These are phyloP conservation scores for Pogona vitticeps DNA, from an alignment of 2,113 vertebrate genomes.

Conservation along the genomic window DNA sequence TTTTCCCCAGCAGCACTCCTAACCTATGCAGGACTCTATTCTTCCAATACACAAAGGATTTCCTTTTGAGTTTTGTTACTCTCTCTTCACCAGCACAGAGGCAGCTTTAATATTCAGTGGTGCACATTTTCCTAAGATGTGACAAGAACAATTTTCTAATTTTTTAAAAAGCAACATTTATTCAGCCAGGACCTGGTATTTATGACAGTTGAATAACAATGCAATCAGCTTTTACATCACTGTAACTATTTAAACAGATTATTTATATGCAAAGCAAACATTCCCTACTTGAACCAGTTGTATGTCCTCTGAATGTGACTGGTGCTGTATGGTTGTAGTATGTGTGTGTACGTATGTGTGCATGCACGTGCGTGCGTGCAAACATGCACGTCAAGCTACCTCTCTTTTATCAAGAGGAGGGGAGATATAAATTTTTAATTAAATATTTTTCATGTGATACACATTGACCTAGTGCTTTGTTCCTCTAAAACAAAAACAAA, in stretches of 20 bases:
- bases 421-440: slow-evolving; percentile 13
- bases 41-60: neutral
- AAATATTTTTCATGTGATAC: slow-evolving; percentile 41
- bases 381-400: neutral
- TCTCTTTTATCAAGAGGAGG: neutral
- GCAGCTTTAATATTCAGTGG: slow-evolving; percentile 3
- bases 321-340: slow-evolving; percentile 19
- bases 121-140: slow-evolving; percentile 20
- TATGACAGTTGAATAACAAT: neutral
- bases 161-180: slow-evolving; percentile 4
- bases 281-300: slow-evolving; percentile 3
- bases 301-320: slow-evolving; percentile 18
- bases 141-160: slow-evolving; percentile 22
- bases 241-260: slow-evolving; percentile 7
- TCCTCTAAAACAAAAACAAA: neutral
- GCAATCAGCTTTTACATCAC: neutral
- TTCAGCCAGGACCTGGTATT: neutral
- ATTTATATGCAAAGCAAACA: neutral
- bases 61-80: neutral
- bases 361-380: too few species aligned
- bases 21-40: slow-evolving; percentile 32
- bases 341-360: neutral
- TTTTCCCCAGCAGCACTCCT: neutral
- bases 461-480: neutral
- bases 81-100: slow-evolving; percentile 19